Conservation (phyloP, 2,797 vertebrate genomes). For the Morus bassanus region DNA sequence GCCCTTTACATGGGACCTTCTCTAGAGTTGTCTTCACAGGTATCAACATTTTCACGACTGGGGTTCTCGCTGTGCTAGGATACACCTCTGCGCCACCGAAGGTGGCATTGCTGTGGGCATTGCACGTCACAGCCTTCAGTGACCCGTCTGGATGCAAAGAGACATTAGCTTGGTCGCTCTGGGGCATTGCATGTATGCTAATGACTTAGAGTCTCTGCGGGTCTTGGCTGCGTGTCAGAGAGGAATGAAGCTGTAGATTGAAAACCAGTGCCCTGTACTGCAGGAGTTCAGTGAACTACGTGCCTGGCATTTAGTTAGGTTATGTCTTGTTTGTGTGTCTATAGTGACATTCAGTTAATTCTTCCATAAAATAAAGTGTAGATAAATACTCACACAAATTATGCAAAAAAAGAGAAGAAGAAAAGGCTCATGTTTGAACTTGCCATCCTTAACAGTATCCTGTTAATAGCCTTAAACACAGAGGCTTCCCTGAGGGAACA, state of each 20-base stretch:
- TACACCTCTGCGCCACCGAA: accelerated
- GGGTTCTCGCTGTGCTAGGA: neutral
- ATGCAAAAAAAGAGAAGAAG: neutral
- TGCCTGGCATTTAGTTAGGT: constrained; percentile 14
- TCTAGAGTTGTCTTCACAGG: neutral
- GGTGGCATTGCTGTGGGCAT: neutral
- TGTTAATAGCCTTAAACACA: neutral
- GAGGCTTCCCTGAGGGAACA: neutral
- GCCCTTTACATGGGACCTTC: neutral
- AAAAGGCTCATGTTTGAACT: neutral
- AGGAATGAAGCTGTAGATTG: constrained; percentile 12
- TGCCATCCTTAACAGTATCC: neutral
- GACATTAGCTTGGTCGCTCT: neutral
- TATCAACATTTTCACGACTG: neutral
- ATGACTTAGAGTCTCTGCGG: neutral
- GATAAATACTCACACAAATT: neutral
- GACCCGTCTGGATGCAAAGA: neutral
- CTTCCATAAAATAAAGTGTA: neutral
- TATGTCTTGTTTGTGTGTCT: neutral
- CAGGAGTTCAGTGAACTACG: neutral
- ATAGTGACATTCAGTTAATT: neutral
- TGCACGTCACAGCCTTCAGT: neutral
- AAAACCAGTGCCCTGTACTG: neutral
- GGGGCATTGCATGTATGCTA: neutral
- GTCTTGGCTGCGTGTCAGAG: neutral